Evolutionary conservation across 2,113 vertebrate species (phyloP), one percentile per base, ranked within the genome.

Genomic region (Apaloderma vittatum): DNA sequence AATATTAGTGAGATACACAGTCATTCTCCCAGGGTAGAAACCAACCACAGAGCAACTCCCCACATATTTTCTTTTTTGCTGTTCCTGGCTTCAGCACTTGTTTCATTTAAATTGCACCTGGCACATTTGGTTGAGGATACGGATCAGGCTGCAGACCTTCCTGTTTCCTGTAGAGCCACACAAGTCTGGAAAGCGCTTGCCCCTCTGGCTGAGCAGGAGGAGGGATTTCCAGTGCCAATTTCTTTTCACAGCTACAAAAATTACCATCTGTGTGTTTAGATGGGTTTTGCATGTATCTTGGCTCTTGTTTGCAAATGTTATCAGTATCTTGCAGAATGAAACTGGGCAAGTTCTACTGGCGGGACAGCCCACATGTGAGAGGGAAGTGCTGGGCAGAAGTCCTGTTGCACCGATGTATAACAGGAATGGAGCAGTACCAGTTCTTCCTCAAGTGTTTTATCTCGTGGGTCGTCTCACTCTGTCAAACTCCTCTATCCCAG

Each of bases 361-460:
- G 16, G 45, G 48, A 74, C 0, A 1, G 82, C 81, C 66, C 70
- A 92, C 67, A 52, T 57, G 36, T 88, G 58, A 93, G 88, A 54
- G 34, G 5, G 27, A 93, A 73, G 34, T 48, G 51, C 92, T 55
- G 70, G 58, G 63, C 2, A 76, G 36, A 70, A 92, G 40, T 88
- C 61, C 62, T 62, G 22, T n/a, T 91, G 61, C 52, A 22, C 37
- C 55, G 43, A 36, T 55, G 34, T 72, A 1, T 36, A 87, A 48
- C 26, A 95, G 90, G 77, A 96, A 95, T 78, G 89, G 91, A 91
- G 86, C 73, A 67, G 65, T 85, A 88, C 87, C 49, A 79, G 91
- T 93, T 95, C 72, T 94, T 81, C 61, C 45, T 75, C 4, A 3
- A 79, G 52, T 52, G 26, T 83, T 74, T 20, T 37, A 18, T 51